Evolutionary conservation across 1,140 invertebrate genomes (phyloP).

Genomic region (Drosophila lacertosa): DNA sequence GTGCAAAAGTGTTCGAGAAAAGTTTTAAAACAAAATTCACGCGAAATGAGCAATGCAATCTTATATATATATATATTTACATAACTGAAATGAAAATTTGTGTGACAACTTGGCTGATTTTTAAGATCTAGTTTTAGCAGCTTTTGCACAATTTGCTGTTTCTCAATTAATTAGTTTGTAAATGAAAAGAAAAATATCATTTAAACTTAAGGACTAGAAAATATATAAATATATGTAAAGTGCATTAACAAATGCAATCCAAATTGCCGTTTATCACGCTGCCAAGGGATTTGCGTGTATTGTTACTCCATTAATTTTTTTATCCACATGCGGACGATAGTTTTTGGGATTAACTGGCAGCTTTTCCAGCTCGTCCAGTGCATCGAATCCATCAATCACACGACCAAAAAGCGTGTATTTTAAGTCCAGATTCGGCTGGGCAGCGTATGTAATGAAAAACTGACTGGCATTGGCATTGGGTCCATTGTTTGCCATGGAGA

Average conservation of each 20-base stretch:
- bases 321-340: slow-evolving; percentile 93
- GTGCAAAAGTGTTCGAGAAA: slow-evolving; percentile 62
- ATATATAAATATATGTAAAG: slow-evolving; percentile 54
- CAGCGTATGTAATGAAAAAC: slow-evolving; percentile 97
- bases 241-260: slow-evolving; percentile 21
- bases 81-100: slow-evolving; percentile 31
- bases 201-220: slow-evolving; percentile 66
- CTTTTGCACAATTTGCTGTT: slow-evolving; percentile 76
- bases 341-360: slow-evolving; percentile 97
- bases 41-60: slow-evolving; percentile 68
- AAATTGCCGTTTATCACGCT: slow-evolving; percentile 84
- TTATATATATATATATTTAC: slow-evolving; percentile 42
- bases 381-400: slow-evolving; percentile 98
- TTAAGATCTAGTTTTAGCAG: slow-evolving; percentile 57
- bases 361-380: slow-evolving; percentile 98
- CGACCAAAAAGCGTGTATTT: slow-evolving; percentile 99
- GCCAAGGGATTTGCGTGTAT: slow-evolving; percentile 99
- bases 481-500: slow-evolving; percentile 99
- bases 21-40: slow-evolving; percentile 46
- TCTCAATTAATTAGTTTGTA: slow-evolving; percentile 77
- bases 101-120: slow-evolving; percentile 62
- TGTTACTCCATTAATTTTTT: slow-evolving; percentile 93
- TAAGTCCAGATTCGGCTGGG: slow-evolving; percentile 97
- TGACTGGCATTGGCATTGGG: slow-evolving; percentile 99
- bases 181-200: slow-evolving; percentile 37